A percentile compares a stretch with the other conserved stretches of the same genome.
These are phyloP conservation scores for Proales similis DNA, from an alignment of 1,140 invertebrate genomes.

Conservation along the genomic window DNA sequence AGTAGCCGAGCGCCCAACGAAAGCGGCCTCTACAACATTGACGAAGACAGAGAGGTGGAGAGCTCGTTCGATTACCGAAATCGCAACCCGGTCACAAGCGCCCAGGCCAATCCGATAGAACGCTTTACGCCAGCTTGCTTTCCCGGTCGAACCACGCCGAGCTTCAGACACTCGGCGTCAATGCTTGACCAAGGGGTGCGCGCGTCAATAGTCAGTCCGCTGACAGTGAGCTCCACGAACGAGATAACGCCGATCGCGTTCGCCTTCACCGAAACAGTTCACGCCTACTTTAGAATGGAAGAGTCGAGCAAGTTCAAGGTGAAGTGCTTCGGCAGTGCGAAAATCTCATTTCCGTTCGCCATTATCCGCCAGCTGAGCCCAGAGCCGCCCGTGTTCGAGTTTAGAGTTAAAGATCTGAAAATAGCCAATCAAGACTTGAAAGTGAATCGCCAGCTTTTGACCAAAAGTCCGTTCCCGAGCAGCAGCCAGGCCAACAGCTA, in stretches of 20 bases:
- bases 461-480: background rate
- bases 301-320: constrained; percentile 3
- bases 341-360: constrained; percentile 25
- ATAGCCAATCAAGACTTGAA: constrained; percentile 12
- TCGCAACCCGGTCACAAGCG: background rate
- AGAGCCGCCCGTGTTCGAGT: background rate
- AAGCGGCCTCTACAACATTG: constrained; percentile 32
- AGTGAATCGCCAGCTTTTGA: constrained; percentile 11
- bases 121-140: constrained; percentile 27
- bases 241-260: constrained; percentile 30
- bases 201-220: constrained; percentile 25
- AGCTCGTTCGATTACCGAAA: constrained; percentile 27
- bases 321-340: constrained; percentile 30
- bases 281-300: constrained; percentile 28
- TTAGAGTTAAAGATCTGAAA: constrained; percentile 16
- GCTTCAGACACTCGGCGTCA: constrained; percentile 23
- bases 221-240: background rate
- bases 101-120: background rate
- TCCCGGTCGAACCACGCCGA: constrained; percentile 17
- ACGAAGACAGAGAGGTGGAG: constrained; percentile 35
- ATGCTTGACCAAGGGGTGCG: constrained; percentile 21
- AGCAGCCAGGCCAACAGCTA: background rate
- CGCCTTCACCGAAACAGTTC: constrained; percentile 28
- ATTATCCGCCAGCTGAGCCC: constrained; percentile 1
- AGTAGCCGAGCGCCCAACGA: constrained; percentile 2